Evolutionary conservation across 2,113 vertebrate genomes (phyloP).

Genomic region (Rhinogobius similis): DNA sequence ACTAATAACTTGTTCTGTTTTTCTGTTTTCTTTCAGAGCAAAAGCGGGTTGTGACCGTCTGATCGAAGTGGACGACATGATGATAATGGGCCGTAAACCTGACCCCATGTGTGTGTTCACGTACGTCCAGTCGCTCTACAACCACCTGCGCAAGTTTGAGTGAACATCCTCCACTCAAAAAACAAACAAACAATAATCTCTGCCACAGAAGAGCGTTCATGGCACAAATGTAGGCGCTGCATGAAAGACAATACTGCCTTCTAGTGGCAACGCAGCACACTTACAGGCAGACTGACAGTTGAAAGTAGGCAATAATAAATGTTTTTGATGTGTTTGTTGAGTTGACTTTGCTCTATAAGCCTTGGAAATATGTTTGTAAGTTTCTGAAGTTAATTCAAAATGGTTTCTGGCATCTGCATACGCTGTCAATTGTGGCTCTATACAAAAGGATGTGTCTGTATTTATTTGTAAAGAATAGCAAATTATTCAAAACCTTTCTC

Average conservation of each 20-base stretch:
- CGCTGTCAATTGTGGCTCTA: too few species aligned
- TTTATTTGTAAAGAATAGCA: too few species aligned
- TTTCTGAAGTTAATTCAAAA: not conserved
- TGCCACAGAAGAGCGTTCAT: not conserved
- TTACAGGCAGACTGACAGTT: constrained; percentile 5
- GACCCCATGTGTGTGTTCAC: constrained; percentile 99
- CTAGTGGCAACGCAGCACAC: constrained; percentile 43
- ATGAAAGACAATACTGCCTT: constrained; percentile 37
- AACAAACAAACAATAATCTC: too few species aligned
- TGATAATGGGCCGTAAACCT: constrained; percentile 94
- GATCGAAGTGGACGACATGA: constrained; percentile 99
- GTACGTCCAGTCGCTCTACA: constrained; percentile 97
- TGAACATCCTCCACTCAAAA: constrained; percentile 64
- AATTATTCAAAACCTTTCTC: too few species aligned
- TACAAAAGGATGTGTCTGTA: too few species aligned
- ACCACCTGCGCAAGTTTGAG: constrained; percentile 92
- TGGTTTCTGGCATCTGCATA: not conserved
- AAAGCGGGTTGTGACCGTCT: constrained; percentile 94
- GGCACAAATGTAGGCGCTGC: not conserved
- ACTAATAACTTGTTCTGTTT: too few species aligned
- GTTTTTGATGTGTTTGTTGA: not conserved
- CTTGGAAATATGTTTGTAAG: not conserved
- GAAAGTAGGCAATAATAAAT: not conserved
- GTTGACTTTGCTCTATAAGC: not conserved
- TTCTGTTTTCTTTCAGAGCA: constrained; percentile 73